Conservation (phyloP, 2,797 vertebrate genomes). For the Scleropages formosus region DNA sequence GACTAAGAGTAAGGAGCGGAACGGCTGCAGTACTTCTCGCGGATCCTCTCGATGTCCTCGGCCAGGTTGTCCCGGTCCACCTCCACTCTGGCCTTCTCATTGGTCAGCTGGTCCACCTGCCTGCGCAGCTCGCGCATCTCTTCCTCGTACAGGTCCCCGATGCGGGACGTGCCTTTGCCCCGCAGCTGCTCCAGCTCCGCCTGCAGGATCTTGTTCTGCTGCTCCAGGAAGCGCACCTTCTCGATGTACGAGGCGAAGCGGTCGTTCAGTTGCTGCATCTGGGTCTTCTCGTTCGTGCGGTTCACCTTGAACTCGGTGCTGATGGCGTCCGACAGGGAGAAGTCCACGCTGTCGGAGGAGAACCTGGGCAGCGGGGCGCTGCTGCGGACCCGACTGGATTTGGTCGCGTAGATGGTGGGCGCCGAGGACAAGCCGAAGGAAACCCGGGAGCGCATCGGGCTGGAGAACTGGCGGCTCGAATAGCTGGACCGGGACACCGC, state of each 20-base stretch:
- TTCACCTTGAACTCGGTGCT: constrained; percentile 88
- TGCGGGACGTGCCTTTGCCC: constrained; percentile 84
- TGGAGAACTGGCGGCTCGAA: constrained; percentile 69
- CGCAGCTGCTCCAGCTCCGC: constrained; percentile 91
- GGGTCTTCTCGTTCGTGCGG: constrained; percentile 88
- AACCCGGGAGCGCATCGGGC: constrained; percentile 70
- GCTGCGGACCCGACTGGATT: constrained; percentile 76
- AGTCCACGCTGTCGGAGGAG: constrained; percentile 77
- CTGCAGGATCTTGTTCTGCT: constrained; percentile 92
- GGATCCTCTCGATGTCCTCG: constrained; percentile 81
- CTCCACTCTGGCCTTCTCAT: constrained; percentile 88
- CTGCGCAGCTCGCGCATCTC: constrained; percentile 90
- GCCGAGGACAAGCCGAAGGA: constrained; percentile 68
- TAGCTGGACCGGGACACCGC: constrained; percentile 51
- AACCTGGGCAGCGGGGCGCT: constrained; percentile 70
- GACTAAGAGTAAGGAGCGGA: not conserved
- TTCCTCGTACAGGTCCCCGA: constrained; percentile 89
- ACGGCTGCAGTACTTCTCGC: constrained; percentile 76
- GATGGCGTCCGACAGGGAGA: constrained; percentile 84
- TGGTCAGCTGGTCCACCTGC: constrained; percentile 90
- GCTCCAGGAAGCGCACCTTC: constrained; percentile 91
- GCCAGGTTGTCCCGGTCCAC: constrained; percentile 88
- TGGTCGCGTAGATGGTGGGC: constrained; percentile 60
- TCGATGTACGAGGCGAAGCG: constrained; percentile 95
- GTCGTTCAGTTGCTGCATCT: constrained; percentile 94